These are phyloP conservation scores for Microplitis deprimator DNA, from an alignment of 2,888 invertebrate species.

Conservation along the genomic window DNA sequence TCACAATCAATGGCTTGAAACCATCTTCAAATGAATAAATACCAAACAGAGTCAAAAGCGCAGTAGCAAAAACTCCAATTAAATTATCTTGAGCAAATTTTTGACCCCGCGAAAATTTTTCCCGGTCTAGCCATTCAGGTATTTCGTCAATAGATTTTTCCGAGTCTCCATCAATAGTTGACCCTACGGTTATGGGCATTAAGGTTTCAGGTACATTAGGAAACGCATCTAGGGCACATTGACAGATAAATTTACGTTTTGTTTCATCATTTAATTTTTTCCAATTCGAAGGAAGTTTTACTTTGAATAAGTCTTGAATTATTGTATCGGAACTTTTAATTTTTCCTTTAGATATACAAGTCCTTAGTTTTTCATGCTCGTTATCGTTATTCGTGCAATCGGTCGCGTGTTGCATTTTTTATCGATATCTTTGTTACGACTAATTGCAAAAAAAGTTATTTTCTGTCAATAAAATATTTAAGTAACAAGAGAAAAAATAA, in stretches of 20 bases:
- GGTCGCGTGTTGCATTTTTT: not conserved
- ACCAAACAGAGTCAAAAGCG: constrained; percentile 68
- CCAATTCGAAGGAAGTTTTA: constrained; percentile 39
- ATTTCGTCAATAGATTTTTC: constrained; percentile 50
- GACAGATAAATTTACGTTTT: constrained; percentile 36
- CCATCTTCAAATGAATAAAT: constrained; percentile 70
- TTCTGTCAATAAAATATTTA: not conserved
- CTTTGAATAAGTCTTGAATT: not conserved
- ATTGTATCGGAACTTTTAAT: not conserved
- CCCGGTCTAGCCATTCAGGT: constrained; percentile 71
- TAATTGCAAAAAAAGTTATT: not conserved
- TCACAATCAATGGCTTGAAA: constrained; percentile 71
- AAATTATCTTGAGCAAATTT: constrained; percentile 70
- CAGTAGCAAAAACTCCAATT: constrained; percentile 63
- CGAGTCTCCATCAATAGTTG: constrained; percentile 53
- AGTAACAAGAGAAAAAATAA: not conserved
- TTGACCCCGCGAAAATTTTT: constrained; percentile 71
- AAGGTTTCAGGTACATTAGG: constrained; percentile 45
- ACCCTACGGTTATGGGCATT: constrained; percentile 32
- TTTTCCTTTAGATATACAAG: not conserved
- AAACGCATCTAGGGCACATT: constrained; percentile 2
- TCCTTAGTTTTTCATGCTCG: not conserved
- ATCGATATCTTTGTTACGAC: not conserved
- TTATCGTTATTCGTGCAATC: not conserved
- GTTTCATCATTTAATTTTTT: constrained; percentile 36